These are phyloP conservation scores for Ceryle rudis DNA, from an alignment of 2,797 vertebrate species.

Conservation along the genomic window DNA sequence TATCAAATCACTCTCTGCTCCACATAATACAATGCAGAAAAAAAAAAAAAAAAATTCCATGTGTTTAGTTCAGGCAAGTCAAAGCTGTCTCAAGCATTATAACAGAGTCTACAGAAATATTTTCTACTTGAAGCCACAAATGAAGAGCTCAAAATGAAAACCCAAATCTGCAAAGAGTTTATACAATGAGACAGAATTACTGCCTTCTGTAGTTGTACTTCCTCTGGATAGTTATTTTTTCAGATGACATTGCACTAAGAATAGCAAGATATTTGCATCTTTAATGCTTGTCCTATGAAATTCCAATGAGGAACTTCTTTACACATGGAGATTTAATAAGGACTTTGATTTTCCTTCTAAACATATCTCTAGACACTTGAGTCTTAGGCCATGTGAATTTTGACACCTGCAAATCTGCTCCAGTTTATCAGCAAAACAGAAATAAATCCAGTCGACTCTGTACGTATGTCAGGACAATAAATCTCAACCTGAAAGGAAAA, in stretches of 20 bases:
- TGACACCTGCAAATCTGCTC: not conserved
- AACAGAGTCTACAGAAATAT: not conserved
- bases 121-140: not conserved
- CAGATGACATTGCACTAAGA: not conserved
- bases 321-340: not conserved
- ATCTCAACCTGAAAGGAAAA: slow-evolving; percentile 11
- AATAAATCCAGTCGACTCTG: not conserved
- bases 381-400: not conserved
- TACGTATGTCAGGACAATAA: not conserved
- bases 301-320: not conserved
- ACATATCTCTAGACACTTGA: not conserved
- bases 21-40: not conserved
- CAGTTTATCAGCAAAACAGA: slow-evolving; percentile 1
- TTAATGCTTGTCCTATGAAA: not conserved
- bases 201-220: not conserved
- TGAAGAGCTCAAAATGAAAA: not conserved
- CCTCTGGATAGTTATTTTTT: not conserved
- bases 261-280: not conserved
- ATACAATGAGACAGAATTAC: not conserved
- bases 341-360: not conserved
- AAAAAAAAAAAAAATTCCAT: not conserved
- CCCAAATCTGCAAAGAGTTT: not conserved
- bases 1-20: not conserved
- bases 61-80: not conserved
- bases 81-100: not conserved